Conservation (phyloP, 2,888 invertebrate species). For the Kryphioiulus occultus region DNA sequence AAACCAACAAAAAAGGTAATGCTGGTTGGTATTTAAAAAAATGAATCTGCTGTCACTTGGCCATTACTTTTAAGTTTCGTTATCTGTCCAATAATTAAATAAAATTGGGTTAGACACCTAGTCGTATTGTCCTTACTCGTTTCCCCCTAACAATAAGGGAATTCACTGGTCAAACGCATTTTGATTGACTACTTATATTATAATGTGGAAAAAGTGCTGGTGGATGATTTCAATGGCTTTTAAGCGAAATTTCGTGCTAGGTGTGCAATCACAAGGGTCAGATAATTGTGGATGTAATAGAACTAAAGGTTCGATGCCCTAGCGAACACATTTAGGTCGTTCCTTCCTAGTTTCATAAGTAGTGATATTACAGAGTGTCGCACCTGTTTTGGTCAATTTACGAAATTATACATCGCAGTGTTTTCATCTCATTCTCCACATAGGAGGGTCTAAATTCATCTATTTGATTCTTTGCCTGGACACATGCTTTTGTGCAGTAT, state of each 20-base stretch:
- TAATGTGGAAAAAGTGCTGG: conserved; percentile 14
- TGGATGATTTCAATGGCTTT: background rate
- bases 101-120: conserved; percentile 30
- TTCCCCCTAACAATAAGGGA: background rate
- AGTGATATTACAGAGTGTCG: background rate
- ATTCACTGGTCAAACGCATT: background rate
- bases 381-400: no score
- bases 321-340: background rate
- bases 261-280: background rate
- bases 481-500: background rate
- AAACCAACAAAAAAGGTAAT: background rate
- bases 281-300: background rate
- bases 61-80: background rate
- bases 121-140: background rate
- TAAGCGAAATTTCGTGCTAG: background rate
- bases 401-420: no score
- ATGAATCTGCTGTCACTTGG: background rate
- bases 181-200: background rate
- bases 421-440: background rate
- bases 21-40: background rate
- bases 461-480: background rate
- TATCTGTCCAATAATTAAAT: background rate
- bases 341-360: background rate
- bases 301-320: background rate
- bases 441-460: background rate